These are phyloP conservation scores for Drosophila aff. DNA, from an alignment of 1,140 invertebrate species.

Conservation along the genomic window DNA sequence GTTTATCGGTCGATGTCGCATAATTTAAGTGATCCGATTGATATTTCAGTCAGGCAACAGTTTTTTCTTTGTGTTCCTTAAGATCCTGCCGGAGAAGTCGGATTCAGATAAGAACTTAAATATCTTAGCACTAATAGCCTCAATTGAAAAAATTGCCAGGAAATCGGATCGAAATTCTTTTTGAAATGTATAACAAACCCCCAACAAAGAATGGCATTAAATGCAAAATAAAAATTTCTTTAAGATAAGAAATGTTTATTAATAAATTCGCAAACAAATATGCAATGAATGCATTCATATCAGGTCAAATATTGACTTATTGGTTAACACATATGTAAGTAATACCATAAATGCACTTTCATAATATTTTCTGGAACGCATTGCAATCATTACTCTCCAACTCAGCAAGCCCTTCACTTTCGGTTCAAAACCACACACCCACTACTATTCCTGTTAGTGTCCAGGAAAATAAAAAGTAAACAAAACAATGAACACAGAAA, in stretches of 20 bases:
- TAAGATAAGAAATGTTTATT: constrained; percentile 25
- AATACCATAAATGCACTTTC: constrained; percentile 25
- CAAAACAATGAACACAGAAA: constrained; percentile 2
- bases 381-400: constrained; percentile 7
- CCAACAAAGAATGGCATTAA: constrained; percentile 3
- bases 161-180: background rate
- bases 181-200: background rate
- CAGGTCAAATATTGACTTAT: constrained; percentile 21
- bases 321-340: constrained; percentile 7
- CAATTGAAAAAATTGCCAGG: background rate
- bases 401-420: constrained; percentile 1
- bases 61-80: background rate
- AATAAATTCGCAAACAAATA: constrained; percentile 13
- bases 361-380: constrained; percentile 13
- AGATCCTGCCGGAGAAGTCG: background rate
- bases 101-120: constrained; percentile 13
- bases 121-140: background rate
- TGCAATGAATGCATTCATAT: constrained; percentile 25
- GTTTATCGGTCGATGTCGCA: constrained; percentile 43
- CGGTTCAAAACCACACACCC: background rate
- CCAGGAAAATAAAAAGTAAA: constrained; percentile 11
- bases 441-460: constrained; percentile 1
- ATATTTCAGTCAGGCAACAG: constrained; percentile 15
- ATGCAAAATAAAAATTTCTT: constrained; percentile 18
- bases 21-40: constrained; percentile 43